Conservation (phyloP, 1,140 invertebrate genomes). For the Leptopilina boulardi region DNA sequence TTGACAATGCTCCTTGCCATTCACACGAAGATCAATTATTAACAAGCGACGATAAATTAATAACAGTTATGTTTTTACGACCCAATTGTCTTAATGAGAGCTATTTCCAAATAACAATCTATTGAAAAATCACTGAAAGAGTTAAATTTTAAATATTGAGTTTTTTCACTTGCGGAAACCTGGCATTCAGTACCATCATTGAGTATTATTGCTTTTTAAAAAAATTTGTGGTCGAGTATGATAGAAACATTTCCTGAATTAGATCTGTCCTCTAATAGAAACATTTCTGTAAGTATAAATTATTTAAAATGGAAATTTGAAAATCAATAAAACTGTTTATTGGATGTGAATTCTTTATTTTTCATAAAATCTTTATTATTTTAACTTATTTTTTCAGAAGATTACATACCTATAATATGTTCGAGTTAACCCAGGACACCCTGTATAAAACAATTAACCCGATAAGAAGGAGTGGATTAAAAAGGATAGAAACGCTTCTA, state of each 20-base stretch:
- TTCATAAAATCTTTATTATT: no score
- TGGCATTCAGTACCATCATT: constrained; percentile 49
- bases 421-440: no score
- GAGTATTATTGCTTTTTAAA: constrained; percentile 49
- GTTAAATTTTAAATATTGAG: constrained; percentile 52
- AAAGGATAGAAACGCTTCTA: no score
- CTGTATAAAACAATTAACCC: no score
- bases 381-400: no score
- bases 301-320: no score
- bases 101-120: constrained; percentile 23
- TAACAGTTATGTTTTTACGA: constrained; percentile 46
- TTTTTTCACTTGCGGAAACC: constrained; percentile 46
- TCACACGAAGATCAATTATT: constrained; percentile 40
- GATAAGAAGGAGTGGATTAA: no score
- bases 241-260: constrained; percentile 9
- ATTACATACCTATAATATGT: no score
- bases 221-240: constrained; percentile 20
- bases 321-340: no score
- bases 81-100: constrained; percentile 36
- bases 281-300: not conserved
- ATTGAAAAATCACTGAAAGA: constrained; percentile 47
- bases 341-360: no score
- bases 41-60: constrained; percentile 32
- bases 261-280: not conserved
- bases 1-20: constrained; percentile 66